These are phyloP conservation scores for Schizopygopsis pylzovi DNA, from an alignment of 2,797 vertebrate genomes.

Conservation along the genomic window DNA sequence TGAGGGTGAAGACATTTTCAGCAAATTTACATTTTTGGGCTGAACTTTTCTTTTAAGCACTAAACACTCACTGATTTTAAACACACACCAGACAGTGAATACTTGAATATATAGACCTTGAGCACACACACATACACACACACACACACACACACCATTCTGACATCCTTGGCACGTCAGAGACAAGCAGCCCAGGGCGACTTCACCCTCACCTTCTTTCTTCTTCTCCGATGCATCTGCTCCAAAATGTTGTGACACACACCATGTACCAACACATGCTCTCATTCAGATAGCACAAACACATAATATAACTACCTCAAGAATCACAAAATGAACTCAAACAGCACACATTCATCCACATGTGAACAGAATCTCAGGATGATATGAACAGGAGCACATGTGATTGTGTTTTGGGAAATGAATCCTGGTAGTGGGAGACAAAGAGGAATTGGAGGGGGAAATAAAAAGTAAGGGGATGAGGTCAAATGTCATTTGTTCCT, in stretches of 20 bases:
- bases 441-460: no score
- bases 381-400: no score
- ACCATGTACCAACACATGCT: slow-evolving; percentile 36
- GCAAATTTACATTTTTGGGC: not conserved
- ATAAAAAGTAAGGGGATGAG: no score
- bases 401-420: no score
- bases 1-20: not conserved
- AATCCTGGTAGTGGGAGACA: no score
- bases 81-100: not conserved
- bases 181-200: slow-evolving; percentile 53
- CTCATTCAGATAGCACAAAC: no score
- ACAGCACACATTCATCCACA: no score
- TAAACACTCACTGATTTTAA: not conserved
- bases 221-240: slow-evolving; percentile 26
- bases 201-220: slow-evolving; percentile 26
- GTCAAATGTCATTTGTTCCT: no score
- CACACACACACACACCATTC: not conserved
- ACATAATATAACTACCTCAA: no score
- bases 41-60: not conserved
- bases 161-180: not conserved
- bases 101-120: not conserved
- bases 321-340: no score
- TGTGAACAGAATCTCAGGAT: no score
- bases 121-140: not conserved
- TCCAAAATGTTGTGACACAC: slow-evolving; percentile 47